Base-by-base conservation (phyloP, 2,888 invertebrate genomes). In the Papilio gigon region DNA sequence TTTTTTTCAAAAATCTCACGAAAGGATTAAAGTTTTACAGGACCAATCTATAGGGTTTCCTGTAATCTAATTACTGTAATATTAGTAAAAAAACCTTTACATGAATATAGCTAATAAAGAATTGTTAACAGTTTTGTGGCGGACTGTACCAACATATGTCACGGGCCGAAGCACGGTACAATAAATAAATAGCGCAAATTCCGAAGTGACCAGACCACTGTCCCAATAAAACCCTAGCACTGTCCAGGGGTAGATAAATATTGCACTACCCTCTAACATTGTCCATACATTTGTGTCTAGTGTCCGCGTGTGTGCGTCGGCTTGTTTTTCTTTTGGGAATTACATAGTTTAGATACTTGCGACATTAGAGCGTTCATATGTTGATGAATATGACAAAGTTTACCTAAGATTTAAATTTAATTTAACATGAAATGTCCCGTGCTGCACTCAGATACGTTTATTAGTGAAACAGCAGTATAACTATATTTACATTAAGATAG, bases 151-250 rank as follows among this genome's bases (percentile, higher is more conserved):
- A 80, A 82, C 89, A 89, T 89, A 88, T 89, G 90, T 90, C 89
- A 88, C 89, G 71, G 83, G 72, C 74, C 76, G 77, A 71, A 76
- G 82, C 78, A 81, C 84, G 80, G 86, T 79, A 89, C 90, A 90
- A 90, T 90, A 91, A 91, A 91, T 90, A 90, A 91, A 91, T 91
- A 88, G 88, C 86, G 75, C 88, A 83, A 87, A 91, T 91, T 90
- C 90, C 90, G 88, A 90, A 90, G 89, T 91, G 90, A 89, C 90
- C 90, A 88, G 84, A 77, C 78, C 82, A 79, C 80, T 79, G 83
- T 84, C 84, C 90, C 89, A 89, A 90, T 90, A 90, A 90, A 90
- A 85, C 82, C 82, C 82, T 79, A 84, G 84, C 80, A 81, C 82
- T 77, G 80, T 77, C 84, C 82, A 75, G 82, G 81, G 81, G 78